phyloP scores from a whole-genome alignment of 1,140 invertebrate species.

The Sinonovacula constricta region DNA sequence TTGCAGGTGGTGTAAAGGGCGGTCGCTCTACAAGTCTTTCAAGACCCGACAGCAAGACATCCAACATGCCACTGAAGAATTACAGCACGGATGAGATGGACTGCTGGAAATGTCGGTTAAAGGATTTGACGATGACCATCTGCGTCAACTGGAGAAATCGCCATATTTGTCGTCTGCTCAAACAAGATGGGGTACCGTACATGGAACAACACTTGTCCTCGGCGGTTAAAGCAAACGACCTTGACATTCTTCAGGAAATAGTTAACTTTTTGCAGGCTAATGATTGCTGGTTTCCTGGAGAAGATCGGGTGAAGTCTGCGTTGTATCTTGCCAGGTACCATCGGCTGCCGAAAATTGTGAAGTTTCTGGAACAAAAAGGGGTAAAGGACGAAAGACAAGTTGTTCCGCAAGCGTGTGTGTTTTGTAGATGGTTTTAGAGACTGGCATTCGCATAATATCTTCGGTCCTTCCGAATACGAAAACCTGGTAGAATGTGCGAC shows the following conservation, averaged over 20 bases:
- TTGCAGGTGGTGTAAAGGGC: no score
- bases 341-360: neutral
- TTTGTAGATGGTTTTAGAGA: no score
- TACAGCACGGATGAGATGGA: no score
- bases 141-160: slow-evolving; percentile 41
- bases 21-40: no score
- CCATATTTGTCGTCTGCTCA: slow-evolving; percentile 23
- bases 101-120: slow-evolving; percentile 41
- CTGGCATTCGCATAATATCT: no score
- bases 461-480: no score
- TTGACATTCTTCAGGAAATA: slow-evolving; percentile 9
- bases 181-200: slow-evolving; percentile 19
- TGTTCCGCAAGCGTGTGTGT: no score
- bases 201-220: slow-evolving; percentile 31
- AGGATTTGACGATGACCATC: slow-evolving; percentile 22
- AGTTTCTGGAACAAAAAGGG: slow-evolving; percentile 4
- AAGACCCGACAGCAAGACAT: no score
- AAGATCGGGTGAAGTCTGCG: slow-evolving; percentile 1
- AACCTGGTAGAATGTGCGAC: no score
- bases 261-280: slow-evolving; percentile 11
- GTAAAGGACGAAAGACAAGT: no score
- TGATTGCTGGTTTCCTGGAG: neutral
- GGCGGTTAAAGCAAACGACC: slow-evolving; percentile 36
- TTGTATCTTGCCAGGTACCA: slow-evolving; percentile 9
- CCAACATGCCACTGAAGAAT: no score